phyloP scores from a whole-genome alignment of 2,888 invertebrate species.

The Trichogramma dendrolimi region DNA sequence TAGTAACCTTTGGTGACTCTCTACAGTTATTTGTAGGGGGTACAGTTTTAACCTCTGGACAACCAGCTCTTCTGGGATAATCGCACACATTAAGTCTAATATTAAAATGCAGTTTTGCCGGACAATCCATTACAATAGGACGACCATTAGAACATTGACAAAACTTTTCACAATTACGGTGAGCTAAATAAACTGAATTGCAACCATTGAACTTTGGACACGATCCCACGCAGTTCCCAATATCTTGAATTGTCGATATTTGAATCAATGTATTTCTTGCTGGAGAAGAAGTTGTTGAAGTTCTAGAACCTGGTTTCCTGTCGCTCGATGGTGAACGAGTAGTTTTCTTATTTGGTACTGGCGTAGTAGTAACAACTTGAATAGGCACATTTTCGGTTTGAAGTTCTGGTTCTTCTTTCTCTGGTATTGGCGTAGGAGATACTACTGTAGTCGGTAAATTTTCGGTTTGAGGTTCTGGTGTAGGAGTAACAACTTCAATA shows the following conservation, averaged over 20 bases:
- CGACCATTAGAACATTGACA: slow-evolving; percentile 31
- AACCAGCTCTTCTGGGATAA: slow-evolving; percentile 36
- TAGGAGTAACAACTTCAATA: not conserved
- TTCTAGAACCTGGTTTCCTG: no score
- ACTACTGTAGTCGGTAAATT: not conserved
- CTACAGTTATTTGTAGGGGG: no score
- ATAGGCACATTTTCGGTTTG: no score
- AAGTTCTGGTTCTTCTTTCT: not conserved
- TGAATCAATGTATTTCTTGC: no score
- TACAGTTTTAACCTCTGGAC: slow-evolving; percentile 15
- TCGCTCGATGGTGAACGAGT: no score
- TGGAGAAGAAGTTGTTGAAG: no score
- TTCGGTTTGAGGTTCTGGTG: not conserved
- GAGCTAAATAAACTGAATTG: not conserved
- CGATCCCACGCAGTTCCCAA: slow-evolving; percentile 1
- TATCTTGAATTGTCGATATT: no score
- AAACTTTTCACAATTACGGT: slow-evolving; percentile 7
- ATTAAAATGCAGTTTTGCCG: slow-evolving; percentile 39
- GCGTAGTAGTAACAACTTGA: no score
- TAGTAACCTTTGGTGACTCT: no score
- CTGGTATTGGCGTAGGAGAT: not conserved
- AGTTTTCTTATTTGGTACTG: no score
- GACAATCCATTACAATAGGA: slow-evolving; percentile 35
- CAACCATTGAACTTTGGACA: not conserved
- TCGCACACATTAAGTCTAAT: slow-evolving; percentile 35